Conservation (phyloP, 1,140 invertebrate species). For the Drosophila lowei region DNA sequence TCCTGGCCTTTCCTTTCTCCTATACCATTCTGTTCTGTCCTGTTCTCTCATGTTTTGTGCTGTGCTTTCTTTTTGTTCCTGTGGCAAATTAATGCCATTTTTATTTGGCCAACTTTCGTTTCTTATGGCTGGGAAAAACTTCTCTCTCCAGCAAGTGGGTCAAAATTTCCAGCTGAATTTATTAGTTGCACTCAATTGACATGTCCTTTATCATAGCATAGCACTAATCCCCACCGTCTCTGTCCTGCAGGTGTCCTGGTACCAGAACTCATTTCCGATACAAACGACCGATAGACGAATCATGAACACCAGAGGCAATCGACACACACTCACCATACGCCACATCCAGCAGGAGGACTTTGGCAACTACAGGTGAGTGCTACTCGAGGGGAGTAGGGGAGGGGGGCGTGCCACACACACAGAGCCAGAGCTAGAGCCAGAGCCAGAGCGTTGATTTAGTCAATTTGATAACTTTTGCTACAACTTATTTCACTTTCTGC, state of each 20-base stretch:
- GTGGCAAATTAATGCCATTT: slow-evolving; percentile 62
- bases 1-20: slow-evolving; percentile 16
- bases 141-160: slow-evolving; percentile 36
- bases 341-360: slow-evolving; percentile 88
- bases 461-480: slow-evolving; percentile 70
- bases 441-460: slow-evolving; percentile 70
- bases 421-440: slow-evolving; percentile 32
- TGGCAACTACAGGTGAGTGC: slow-evolving; percentile 87
- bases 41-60: slow-evolving; percentile 33
- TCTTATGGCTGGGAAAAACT: slow-evolving; percentile 29
- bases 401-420: not conserved
- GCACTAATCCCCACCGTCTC: slow-evolving; percentile 29
- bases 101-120: slow-evolving; percentile 55
- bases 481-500: slow-evolving; percentile 66
- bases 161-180: slow-evolving; percentile 53
- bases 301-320: slow-evolving; percentile 86
- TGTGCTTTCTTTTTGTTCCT: slow-evolving; percentile 17
- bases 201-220: slow-evolving; percentile 19
- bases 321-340: slow-evolving; percentile 86
- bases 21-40: slow-evolving; percentile 12
- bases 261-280: slow-evolving; percentile 87
- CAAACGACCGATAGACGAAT: slow-evolving; percentile 86
- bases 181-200: slow-evolving; percentile 37
- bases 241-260: slow-evolving; percentile 86
- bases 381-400: no score